phyloP scores from a whole-genome alignment of 2,888 invertebrate species.

The Ceratothoa steindachneri region DNA sequence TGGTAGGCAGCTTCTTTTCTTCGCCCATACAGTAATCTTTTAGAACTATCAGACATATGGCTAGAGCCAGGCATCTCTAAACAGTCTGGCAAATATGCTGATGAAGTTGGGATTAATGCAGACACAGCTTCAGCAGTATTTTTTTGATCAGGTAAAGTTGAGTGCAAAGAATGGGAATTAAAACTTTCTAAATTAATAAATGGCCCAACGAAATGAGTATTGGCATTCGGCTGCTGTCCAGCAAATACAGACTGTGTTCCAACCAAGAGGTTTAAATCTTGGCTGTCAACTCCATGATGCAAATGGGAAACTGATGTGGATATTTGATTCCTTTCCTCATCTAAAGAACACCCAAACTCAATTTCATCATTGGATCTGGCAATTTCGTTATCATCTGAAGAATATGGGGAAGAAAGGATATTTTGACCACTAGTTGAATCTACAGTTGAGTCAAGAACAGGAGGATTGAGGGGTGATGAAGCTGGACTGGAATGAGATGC shows the following conservation, averaged over 20 bases:
- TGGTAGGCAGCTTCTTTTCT: background rate
- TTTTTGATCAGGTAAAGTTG: background rate
- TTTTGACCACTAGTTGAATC: conserved; percentile 47
- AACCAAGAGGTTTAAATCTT: conserved; percentile 30
- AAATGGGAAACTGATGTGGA: conserved; percentile 28
- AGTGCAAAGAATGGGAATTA: background rate
- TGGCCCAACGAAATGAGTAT: background rate
- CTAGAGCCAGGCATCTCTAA: background rate
- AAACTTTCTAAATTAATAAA: background rate
- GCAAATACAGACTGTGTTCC: conserved; percentile 15
- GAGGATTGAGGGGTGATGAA: conserved; percentile 25
- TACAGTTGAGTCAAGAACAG: conserved; percentile 48
- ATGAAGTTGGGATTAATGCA: background rate
- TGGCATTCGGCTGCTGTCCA: background rate
- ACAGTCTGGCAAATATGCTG: background rate
- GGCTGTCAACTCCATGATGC: conserved; percentile 29
- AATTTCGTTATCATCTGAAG: background rate
- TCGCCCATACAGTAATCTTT: background rate
- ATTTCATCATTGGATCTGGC: background rate
- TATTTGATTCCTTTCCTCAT: conserved; percentile 25
- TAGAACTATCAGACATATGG: background rate
- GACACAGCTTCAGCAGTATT: background rate
- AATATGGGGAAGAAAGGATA: conserved; percentile 9
- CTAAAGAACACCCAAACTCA: conserved; percentile 6
- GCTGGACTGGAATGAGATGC: conserved; percentile 30